Evolutionary conservation across 2,797 vertebrate species (phyloP), one percentile per base, ranked within the genome.

Genomic region (Characodon lateralis): DNA sequence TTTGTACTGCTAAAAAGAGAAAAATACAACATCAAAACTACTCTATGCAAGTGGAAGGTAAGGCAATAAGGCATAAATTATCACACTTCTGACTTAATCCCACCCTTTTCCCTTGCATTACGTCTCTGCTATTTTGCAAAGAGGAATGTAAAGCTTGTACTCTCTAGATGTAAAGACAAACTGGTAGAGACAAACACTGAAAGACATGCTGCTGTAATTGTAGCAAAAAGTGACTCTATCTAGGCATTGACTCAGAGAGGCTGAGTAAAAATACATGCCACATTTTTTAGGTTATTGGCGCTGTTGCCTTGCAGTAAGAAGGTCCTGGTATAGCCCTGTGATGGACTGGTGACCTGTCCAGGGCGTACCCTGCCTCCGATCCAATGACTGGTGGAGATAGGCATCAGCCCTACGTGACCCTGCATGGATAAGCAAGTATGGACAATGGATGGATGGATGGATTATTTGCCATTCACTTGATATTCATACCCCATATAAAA

Each of bases 41-140:
- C 20, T 26, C 14, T 2, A 43, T 55, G 69, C 83, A 77, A 83
- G 71, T 71, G 84, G 82, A 87, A 77, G 76, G 84, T 78, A 89
- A 90, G 84, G 87, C 87, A 84, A 84, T 81, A 76, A 76, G 79
- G 79, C 58, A 43, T n/a, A 88, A 79, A 83, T 31, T 63, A 41
- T 41, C 2, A 66, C 12, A 18, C 81, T 83, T 31, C 48, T 71
- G 10, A 56, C 26, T 2, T 14, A 8, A 28, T 61, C 10, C 13
- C 39, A 26, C 22, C 39, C 41, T 1, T 43, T 43, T 46, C 13
- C 41, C n/a, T n/a, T n/a, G 12, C 46, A 69, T 43, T 43, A 43
- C 41, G 46, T 69, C 13, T 46, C 24, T 35, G 35, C 31, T 51
- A 51, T 51, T 51, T 51, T 51, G 14, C 18, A 51, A 18, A 51